Base-by-base conservation (phyloP, 2,113 vertebrate genomes). In the Jacana jacana region DNA sequence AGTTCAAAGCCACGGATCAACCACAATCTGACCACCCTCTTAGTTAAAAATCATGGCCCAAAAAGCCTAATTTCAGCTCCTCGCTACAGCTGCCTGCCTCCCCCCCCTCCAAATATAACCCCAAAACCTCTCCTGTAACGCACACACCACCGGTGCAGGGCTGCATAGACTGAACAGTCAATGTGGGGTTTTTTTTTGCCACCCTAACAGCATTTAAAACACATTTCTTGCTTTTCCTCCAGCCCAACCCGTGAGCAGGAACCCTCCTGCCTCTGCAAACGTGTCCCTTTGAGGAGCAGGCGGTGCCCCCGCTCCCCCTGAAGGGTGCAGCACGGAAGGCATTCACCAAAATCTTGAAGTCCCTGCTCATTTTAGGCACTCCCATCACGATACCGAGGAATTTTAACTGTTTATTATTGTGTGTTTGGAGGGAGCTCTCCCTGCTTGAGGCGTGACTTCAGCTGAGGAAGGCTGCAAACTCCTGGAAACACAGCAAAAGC, bases 381-480 rank as follows among this genome's bases (percentile, higher is more conserved):
- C 2, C 0, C 3, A 2, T n/a, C 20, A 4, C 0, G 1, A 54
- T 8, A 9, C 1, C 0, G 3, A 69, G 35, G 27, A 24, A 48
- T 55, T 81, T 71, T 33, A 7, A 2, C 4, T 8, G 8, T 69
- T 44, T 65, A 39, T 65, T 5, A 1, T 18, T 6, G 6, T 2
- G 23, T 28, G 4, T 60, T 39, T 37, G 35, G 33, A 77, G 30
- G 40, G 40, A 61, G 35, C 5, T 83, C 30, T 61, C 77, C 64
- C 44, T 1, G 9, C 46, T 16, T 1, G 1, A 60, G 73, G 44
- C 68, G 12, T 0, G 0, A 23, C 49, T 73, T 39, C 12, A 30
- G 64, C 23, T 33, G 19, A 81, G 54, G 54, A 94, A 83, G 1
- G 33, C 72, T 35, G 49, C 30, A 44, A 51, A 82, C 30, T 39